Evolutionary conservation across 2,113 vertebrate species (phyloP).

Genomic region (Ptychochromis oligacanthus): DNA sequence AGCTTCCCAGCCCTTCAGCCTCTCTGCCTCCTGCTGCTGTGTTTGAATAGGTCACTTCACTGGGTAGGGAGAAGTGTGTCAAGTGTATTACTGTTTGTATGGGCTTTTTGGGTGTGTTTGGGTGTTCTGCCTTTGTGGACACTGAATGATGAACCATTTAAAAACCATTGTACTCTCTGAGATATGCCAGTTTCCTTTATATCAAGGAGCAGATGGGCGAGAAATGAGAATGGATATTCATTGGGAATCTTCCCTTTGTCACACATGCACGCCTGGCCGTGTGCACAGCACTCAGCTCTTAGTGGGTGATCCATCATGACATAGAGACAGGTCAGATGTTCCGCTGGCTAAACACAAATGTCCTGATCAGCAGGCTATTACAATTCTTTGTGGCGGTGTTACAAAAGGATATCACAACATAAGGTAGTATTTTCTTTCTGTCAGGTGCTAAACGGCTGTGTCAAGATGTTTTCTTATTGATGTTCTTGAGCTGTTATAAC

Average conservation of each 20-base stretch:
- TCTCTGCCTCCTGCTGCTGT: constrained; percentile 64
- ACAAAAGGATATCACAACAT: constrained; percentile 29
- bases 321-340: constrained; percentile 73
- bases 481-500: not conserved
- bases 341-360: constrained; percentile 66
- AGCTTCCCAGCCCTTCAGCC: constrained; percentile 51
- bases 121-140: constrained; percentile 61
- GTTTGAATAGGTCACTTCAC: constrained; percentile 70
- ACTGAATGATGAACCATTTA: constrained; percentile 72
- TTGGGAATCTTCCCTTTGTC: constrained; percentile 72
- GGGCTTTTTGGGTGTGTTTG: constrained; percentile 60
- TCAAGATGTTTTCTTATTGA: constrained; percentile 17
- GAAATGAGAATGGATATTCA: constrained; percentile 78
- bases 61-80: constrained; percentile 72
- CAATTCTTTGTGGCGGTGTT: constrained; percentile 35
- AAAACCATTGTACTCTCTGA: constrained; percentile 57
- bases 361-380: constrained; percentile 57
- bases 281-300: constrained; percentile 55
- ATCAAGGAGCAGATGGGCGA: constrained; percentile 73
- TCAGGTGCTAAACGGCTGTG: constrained; percentile 26
- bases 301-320: constrained; percentile 78
- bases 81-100: constrained; percentile 61
- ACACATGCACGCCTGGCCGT: constrained; percentile 65
- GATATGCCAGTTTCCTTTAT: constrained; percentile 67
- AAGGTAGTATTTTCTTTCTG: constrained; percentile 26